Evolutionary conservation across 2,888 invertebrate genomes (phyloP).

Genomic region (Sylvicola fuscatus): DNA sequence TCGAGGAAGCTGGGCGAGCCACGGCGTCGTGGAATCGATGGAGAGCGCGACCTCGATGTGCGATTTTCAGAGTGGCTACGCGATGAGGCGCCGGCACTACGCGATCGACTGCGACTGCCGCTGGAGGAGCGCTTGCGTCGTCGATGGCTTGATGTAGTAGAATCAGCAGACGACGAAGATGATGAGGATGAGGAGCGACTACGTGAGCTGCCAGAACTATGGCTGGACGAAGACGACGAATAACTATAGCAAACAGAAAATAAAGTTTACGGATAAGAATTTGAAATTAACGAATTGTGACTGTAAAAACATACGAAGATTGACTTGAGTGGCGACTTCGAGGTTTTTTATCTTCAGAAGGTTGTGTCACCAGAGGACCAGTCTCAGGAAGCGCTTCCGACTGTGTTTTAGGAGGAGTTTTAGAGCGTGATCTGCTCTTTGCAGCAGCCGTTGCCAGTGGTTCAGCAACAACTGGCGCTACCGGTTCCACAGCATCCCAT

Average conservation of each 20-base stretch:
- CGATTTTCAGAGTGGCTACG: conserved; percentile 13
- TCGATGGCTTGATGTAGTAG: conserved; percentile 18
- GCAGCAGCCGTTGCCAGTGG: no score
- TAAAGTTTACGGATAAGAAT: neutral
- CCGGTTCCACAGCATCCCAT: no score
- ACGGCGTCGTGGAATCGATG: conserved; percentile 79
- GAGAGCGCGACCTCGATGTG: conserved; percentile 40
- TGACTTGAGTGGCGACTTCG: no score
- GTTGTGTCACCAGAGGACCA: no score
- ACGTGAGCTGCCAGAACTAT: conserved; percentile 19
- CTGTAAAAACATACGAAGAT: no score
- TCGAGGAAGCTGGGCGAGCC: conserved; percentile 91
- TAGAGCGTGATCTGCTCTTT: no score
- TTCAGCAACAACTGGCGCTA: no score
- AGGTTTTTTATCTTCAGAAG: no score
- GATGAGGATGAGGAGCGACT: conserved; percentile 20
- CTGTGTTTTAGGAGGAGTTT: no score
- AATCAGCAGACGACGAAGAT: conserved; percentile 19
- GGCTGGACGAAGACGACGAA: conserved; percentile 18
- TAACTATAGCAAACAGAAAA: conserved; percentile 7
- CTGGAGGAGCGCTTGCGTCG: conserved; percentile 19
- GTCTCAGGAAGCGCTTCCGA: no score
- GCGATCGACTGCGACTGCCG: conserved; percentile 17
- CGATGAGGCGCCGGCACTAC: conserved; percentile 16
- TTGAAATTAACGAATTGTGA: neutral